These are phyloP conservation scores for Cyaniris semiargus DNA, from an alignment of 2,888 invertebrate species.

Conservation along the genomic window DNA sequence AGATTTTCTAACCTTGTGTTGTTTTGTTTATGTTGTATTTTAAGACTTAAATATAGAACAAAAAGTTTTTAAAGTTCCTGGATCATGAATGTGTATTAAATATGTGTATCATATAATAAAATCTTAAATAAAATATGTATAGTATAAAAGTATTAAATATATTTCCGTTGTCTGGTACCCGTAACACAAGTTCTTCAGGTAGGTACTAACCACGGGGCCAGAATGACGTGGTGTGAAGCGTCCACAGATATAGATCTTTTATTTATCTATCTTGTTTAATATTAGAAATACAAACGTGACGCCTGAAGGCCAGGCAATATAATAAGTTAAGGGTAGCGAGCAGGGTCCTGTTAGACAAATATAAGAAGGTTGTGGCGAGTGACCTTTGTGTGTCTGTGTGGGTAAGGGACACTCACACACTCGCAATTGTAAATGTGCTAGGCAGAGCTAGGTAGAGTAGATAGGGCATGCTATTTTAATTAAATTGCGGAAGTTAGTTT, in stretches of 20 bases:
- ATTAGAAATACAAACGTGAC: not conserved
- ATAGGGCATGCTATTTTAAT: not conserved
- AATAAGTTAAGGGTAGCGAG: conserved; percentile 47
- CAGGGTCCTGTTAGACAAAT: conserved; percentile 77
- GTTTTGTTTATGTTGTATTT: not conserved
- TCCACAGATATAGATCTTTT: too few relatives aligned
- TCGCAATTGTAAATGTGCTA: conserved; percentile 52
- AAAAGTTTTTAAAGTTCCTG: too few relatives aligned
- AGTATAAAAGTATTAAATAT: too few relatives aligned
- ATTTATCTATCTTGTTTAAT: not conserved
- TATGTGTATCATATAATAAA: too few relatives aligned
- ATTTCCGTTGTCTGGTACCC: too few relatives aligned
- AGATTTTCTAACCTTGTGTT: not conserved
- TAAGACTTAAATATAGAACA: too few relatives aligned
- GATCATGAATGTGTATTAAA: too few relatives aligned
- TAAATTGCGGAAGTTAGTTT: too few relatives aligned
- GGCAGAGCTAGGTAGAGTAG: not conserved
- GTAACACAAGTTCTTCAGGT: too few relatives aligned
- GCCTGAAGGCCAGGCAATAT: not conserved
- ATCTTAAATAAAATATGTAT: too few relatives aligned
- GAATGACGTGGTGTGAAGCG: too few relatives aligned
- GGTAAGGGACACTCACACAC: conserved; percentile 62
- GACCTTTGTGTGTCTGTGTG: conserved; percentile 78
- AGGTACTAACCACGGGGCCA: too few relatives aligned
- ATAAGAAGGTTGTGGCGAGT: conserved; percentile 75